Base-by-base conservation (phyloP, 2,797 vertebrate species). In the Carcharodon carcharias region DNA sequence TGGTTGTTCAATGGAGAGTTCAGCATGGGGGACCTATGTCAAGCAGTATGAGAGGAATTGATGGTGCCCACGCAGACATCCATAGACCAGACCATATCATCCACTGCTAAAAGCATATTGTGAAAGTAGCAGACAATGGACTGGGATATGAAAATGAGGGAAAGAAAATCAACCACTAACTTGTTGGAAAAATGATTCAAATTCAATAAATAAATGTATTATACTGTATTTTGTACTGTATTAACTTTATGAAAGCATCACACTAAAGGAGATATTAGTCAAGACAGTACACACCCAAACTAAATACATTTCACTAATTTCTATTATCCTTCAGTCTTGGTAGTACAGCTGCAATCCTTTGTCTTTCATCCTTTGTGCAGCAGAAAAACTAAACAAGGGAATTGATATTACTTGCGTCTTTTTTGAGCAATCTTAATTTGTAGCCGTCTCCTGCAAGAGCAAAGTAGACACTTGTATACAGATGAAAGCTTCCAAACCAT, bases 281-380 rank as follows among this genome's bases (percentile, higher is more conserved):
- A n/a, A 95, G 40, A 69, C 35, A 95, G 26, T 35, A 16, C 45
- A 69, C 35, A 35, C n/a, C 0, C 69, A 18, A 56, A 95, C 12
- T 95, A 71, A 71, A 35, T n/a, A 77, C 35, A 95, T 35, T 73
- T 73, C 50, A 77, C 26, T 12, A 77, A 95, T 56, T 95, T 95
- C 77, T 56, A 77, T 73, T 56, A 73, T 8, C 31, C 31, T 95
- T 77, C 31, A 35, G 45, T 95, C 69, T 54, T 95, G 14, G 2
- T 45, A 54, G 8, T 89, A 89, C 26, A 11, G 50, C 12, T 18
- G 1, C 45, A 73, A 40, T 65, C 14, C 9, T 8, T 65, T 92
- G 35, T 40, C n/a, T 65, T 61, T 91, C 56, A 61, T n/a, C 21
- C 50, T 73, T 1, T 56, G 14, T 21, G 26, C 50, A 56, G 5